Percentiles rank a stretch among this genome's conserved stretches.
phyloP scores from a whole-genome alignment of 2,797 vertebrate genomes.

The Hapalemur alaotrensis region DNA sequence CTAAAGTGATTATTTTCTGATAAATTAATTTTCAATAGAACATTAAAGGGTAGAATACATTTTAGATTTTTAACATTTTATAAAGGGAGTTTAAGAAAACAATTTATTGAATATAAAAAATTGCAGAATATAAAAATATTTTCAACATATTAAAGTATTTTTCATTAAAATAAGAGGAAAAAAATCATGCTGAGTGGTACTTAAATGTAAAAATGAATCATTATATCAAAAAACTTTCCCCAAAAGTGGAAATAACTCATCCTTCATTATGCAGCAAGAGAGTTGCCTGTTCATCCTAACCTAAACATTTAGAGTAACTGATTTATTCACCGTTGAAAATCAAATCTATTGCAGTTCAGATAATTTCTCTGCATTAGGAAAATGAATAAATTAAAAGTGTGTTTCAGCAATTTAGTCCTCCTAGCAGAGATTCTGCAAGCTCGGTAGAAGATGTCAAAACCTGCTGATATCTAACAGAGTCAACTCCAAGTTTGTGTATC shows the following conservation, averaged over 20 bases:
- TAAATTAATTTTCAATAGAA: constrained; percentile 22
- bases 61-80: constrained; percentile 49
- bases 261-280: constrained; percentile 64
- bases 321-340: constrained; percentile 82
- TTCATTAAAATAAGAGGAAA: constrained; percentile 12
- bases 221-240: constrained; percentile 49
- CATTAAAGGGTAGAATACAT: not conserved
- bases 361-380: constrained; percentile 81
- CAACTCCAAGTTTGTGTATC: constrained; percentile 88
- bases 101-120: not conserved
- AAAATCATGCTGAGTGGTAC: not conserved
- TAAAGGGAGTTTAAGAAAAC: constrained; percentile 12
- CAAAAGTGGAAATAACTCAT: constrained; percentile 65
- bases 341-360: constrained; percentile 81
- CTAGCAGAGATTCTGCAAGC: constrained; percentile 84
- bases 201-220: constrained; percentile 44
- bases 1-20: not conserved
- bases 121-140: not conserved
- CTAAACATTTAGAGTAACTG: constrained; percentile 83
- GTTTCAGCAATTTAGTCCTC: constrained; percentile 83
- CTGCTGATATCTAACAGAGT: constrained; percentile 87
- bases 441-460: constrained; percentile 86
- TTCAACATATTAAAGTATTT: constrained; percentile 13
- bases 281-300: constrained; percentile 65
- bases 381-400: constrained; percentile 86